A percentile compares a stretch with the other conserved stretches of the same genome.
phyloP scores from a whole-genome alignment of 2,888 invertebrate genomes.

The Ectemnius cavifrons region DNA sequence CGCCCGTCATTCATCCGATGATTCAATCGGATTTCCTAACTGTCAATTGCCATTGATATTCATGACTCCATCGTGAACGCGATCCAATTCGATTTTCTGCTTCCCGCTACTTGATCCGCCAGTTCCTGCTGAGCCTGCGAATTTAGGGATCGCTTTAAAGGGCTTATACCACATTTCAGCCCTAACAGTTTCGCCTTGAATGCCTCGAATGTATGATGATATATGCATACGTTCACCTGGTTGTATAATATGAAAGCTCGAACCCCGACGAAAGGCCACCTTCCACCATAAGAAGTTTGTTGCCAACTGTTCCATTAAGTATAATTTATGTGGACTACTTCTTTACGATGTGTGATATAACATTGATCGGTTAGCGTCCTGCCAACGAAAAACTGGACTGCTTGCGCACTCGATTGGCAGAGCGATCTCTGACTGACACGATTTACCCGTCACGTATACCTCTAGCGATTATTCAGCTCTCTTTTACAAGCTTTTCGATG shows the following conservation, averaged over 20 bases:
- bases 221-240: too few relatives aligned
- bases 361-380: conserved; percentile 40
- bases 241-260: too few relatives aligned
- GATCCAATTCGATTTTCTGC: conserved; percentile 33
- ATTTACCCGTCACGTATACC: conserved; percentile 23
- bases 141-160: too few relatives aligned
- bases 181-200: too few relatives aligned
- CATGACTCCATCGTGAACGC: conserved; percentile 36
- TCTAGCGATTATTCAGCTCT: conserved; percentile 32
- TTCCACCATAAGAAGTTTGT: conserved; percentile 29
- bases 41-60: conserved; percentile 49
- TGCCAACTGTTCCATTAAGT: conserved; percentile 1
- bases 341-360: too few relatives aligned
- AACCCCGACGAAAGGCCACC: too few relatives aligned
- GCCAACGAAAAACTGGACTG: conserved; percentile 48
- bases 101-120: too few relatives aligned
- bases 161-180: too few relatives aligned
- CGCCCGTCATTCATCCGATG: conserved; percentile 59
- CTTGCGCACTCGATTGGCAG: conserved; percentile 27
- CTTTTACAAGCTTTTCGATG: conserved; percentile 39
- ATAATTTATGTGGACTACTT: too few relatives aligned
- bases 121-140: too few relatives aligned
- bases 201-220: too few relatives aligned
- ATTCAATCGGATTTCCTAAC: conserved; percentile 57
- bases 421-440: conserved; percentile 46